These are phyloP conservation scores for Papilio demoleus DNA, from an alignment of 2,888 invertebrate genomes.

Conservation along the genomic window DNA sequence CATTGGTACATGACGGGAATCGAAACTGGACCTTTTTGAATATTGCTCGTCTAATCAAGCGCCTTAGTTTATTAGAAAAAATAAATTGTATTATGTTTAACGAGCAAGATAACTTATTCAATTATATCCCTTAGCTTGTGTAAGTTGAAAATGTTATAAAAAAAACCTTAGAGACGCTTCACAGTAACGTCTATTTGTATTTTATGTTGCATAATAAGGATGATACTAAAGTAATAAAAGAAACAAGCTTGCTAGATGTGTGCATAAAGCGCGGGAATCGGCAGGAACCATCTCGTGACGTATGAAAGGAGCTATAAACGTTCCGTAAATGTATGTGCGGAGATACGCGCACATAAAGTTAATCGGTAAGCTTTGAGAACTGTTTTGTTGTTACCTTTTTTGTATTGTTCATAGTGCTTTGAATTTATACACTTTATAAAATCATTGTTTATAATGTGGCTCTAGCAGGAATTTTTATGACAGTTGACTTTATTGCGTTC, in stretches of 20 bases:
- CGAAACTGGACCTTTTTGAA: too few relatives aligned
- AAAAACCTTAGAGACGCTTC: not conserved
- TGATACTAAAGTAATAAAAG: conserved; percentile 17
- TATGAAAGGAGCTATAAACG: conserved; percentile 35
- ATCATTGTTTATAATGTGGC: too few relatives aligned
- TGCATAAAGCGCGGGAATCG: conserved; percentile 24
- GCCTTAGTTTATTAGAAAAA: too few relatives aligned
- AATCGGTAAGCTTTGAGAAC: conserved; percentile 47
- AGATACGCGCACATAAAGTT: conserved; percentile 51
- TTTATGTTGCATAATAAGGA: conserved; percentile 20
- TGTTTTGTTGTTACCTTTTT: not conserved
- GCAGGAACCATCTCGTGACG: conserved; percentile 30
- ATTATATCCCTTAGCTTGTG: not conserved
- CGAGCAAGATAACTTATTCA: not conserved
- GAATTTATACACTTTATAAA: not conserved
- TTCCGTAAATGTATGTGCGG: conserved; percentile 41
- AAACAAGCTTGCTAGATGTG: conserved; percentile 1
- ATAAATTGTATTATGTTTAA: too few relatives aligned
- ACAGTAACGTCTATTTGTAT: not conserved
- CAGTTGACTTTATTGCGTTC: too few relatives aligned
- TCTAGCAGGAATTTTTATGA: not conserved
- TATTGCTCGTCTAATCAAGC: too few relatives aligned
- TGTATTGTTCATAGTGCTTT: conserved; percentile 7
- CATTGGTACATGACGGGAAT: too few relatives aligned
- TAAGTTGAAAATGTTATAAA: not conserved